A percentile compares a stretch with the other conserved stretches of the same genome.
These are phyloP conservation scores for Trigoniulus corallinus DNA, from an alignment of 1,140 invertebrate genomes.

Conservation along the genomic window DNA sequence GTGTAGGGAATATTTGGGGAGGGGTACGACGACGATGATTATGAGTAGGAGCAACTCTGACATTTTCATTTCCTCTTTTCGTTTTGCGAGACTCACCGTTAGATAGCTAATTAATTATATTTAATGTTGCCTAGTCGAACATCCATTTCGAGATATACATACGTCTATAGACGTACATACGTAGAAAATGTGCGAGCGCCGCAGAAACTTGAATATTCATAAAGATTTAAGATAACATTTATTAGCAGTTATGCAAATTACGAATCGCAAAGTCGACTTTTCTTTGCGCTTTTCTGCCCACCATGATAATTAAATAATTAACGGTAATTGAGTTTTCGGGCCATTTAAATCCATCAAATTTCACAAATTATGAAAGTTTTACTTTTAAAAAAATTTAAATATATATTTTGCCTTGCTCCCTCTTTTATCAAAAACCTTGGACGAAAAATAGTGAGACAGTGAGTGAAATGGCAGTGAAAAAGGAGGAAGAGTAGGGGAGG, in stretches of 20 bases:
- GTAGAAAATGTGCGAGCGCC: not conserved
- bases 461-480: no score
- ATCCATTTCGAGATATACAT: not conserved
- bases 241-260: conserved; percentile 11
- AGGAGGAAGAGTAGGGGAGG: no score
- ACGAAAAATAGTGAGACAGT: no score
- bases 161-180: not conserved
- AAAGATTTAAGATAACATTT: conserved; percentile 8
- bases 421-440: no score
- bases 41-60: no score
- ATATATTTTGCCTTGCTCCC: conserved; percentile 12
- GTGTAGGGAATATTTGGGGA: not conserved
- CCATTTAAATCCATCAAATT: conserved; percentile 10
- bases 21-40: no score
- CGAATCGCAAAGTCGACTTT: not conserved
- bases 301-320: conserved; percentile 10
- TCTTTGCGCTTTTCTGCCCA: conserved; percentile 6
- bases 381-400: not conserved
- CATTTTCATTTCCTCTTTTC: not conserved
- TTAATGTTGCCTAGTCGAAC: conserved; percentile 6
- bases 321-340: conserved; percentile 8
- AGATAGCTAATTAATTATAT: conserved; percentile 11
- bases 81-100: not conserved
- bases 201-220: conserved; percentile 9
- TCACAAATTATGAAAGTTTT: not conserved